phyloP scores from a whole-genome alignment of 2,113 vertebrate species.

The Engystomops pustulosus region DNA sequence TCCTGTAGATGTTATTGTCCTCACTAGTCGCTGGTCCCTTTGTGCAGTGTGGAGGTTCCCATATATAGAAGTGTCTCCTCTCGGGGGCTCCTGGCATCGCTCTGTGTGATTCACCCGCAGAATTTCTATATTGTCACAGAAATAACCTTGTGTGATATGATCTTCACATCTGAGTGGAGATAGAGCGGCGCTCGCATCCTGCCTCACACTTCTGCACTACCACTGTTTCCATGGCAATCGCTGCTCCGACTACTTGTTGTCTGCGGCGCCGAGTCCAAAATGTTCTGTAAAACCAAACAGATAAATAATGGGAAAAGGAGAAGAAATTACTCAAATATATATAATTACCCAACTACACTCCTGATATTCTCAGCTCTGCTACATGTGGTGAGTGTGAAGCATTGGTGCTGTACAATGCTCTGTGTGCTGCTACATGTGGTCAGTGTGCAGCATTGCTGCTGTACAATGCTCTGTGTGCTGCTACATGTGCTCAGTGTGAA shows the following conservation, averaged over 20 bases:
- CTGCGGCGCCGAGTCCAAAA: neutral
- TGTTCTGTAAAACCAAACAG: neutral
- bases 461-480: constrained; percentile 64
- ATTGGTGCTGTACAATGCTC: constrained; percentile 45
- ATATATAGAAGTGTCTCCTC: neutral
- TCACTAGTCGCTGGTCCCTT: too few species aligned
- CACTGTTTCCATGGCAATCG: constrained; percentile 51
- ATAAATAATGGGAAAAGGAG: neutral
- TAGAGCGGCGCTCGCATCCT: constrained; percentile 17
- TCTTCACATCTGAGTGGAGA: constrained; percentile 41
- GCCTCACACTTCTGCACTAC: neutral
- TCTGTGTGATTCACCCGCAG: neutral
- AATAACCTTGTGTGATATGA: constrained; percentile 31
- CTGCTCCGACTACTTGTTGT: constrained; percentile 27
- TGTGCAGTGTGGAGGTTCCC: too few species aligned
- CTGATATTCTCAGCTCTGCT: too few species aligned
- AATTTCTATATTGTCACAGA: constrained; percentile 16
- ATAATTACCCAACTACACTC: too few species aligned
- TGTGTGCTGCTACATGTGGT: constrained; percentile 67
- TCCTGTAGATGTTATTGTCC: too few species aligned
- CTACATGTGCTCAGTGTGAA: constrained; percentile 72
- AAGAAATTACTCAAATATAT: neutral
- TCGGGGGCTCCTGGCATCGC: neutral
- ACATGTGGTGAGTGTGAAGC: neutral
- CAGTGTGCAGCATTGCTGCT: neutral